These are phyloP conservation scores for Triops longicaudatus DNA, from an alignment of 1,140 invertebrate species.

Conservation along the genomic window DNA sequence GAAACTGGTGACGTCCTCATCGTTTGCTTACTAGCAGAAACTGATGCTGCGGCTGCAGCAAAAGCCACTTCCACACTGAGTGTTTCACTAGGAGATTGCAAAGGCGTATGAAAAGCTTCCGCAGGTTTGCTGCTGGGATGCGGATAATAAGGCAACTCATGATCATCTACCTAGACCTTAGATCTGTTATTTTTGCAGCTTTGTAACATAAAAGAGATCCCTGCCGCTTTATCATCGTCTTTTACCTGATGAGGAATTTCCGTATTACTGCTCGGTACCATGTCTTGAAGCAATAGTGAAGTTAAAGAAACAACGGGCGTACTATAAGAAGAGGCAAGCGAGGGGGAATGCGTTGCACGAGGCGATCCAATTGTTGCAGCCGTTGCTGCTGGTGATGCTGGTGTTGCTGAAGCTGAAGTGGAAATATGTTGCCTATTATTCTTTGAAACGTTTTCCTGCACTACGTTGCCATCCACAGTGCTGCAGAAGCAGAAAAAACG, in stretches of 20 bases:
- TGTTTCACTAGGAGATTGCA: constrained; percentile 3
- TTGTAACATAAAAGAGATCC: not conserved
- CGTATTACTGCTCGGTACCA: not conserved
- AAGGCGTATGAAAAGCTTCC: constrained; percentile 14
- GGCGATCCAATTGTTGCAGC: not conserved
- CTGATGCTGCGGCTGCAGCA: not conserved
- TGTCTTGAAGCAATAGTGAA: not conserved
- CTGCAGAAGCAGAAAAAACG: not conserved
- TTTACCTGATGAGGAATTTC: not conserved
- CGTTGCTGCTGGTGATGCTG: not conserved
- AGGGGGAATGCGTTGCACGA: not conserved
- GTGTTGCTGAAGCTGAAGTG: not conserved
- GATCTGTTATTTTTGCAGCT: not conserved
- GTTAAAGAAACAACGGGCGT: not conserved
- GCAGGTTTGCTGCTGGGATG: constrained; percentile 3
- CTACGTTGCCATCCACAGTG: not conserved
- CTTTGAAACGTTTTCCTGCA: not conserved
- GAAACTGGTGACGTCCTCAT: not conserved
- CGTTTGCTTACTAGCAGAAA: not conserved
- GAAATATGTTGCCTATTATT: not conserved
- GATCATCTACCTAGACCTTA: constrained; percentile 4
- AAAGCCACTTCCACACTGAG: not conserved
- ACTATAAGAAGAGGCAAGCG: not conserved
- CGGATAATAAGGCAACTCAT: constrained; percentile 7
- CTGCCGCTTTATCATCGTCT: not conserved